Conservation (phyloP, 2,888 invertebrate species). For the Aradus depressus region DNA sequence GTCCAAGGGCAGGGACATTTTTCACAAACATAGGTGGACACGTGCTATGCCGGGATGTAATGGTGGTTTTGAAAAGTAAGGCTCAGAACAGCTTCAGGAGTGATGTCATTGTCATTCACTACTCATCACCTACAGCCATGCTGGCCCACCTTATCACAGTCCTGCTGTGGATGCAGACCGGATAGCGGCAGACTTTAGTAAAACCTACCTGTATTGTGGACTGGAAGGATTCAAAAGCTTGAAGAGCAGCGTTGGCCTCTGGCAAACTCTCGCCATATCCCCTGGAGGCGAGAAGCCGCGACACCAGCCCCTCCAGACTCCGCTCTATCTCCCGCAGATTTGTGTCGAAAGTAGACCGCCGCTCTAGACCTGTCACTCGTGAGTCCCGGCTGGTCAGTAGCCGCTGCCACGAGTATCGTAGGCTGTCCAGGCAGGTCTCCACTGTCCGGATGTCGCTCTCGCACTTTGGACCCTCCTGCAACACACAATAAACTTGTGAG, state of each 20-base stretch:
- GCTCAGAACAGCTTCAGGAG: no score
- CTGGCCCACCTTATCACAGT: no score
- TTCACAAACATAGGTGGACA: no score
- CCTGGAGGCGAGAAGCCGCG: slow-evolving; percentile 50
- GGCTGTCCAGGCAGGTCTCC: slow-evolving; percentile 47
- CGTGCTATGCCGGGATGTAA: no score
- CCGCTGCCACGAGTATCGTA: slow-evolving; percentile 51
- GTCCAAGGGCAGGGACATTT: no score
- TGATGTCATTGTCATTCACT: no score
- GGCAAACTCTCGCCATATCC: slow-evolving; percentile 60
- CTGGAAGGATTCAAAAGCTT: slow-evolving; percentile 64
- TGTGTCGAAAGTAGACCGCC: slow-evolving; percentile 53
- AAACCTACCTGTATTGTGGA: slow-evolving; percentile 58
- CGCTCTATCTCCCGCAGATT: slow-evolving; percentile 59
- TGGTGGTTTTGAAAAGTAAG: no score
- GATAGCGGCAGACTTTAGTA: no score
- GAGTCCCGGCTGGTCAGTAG: slow-evolving; percentile 49
- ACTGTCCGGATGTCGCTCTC: slow-evolving; percentile 58
- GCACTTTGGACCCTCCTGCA: slow-evolving; percentile 49
- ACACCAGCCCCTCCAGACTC: slow-evolving; percentile 54
- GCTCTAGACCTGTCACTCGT: slow-evolving; percentile 49
- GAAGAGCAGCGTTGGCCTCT: slow-evolving; percentile 55
- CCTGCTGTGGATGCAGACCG: no score
- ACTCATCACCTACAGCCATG: no score
- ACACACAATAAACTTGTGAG: slow-evolving; percentile 26